Evolutionary conservation across 1,140 invertebrate genomes (phyloP), one percentile per base, ranked within the genome.

Genomic region (Eufriesea mexicana): DNA sequence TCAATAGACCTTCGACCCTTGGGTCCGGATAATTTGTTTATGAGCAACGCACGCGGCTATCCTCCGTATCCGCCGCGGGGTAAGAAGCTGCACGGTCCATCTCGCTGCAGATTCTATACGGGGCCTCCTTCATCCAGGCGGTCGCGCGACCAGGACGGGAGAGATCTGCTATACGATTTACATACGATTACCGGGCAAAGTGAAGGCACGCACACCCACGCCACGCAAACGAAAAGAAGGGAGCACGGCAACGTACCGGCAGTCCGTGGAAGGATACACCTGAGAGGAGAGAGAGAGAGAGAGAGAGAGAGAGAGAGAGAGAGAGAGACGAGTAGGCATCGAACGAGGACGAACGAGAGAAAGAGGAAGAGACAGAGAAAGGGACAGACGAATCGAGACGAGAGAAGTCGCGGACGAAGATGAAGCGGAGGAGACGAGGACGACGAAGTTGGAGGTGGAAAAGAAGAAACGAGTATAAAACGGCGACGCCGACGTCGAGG

Each of bases 11-110:
- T 94, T 94, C 94, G 93, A 94, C 94, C 93, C 91, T 92, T 93
- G 92, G 91, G 91, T 94, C 91, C 91, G 91, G 92, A 94, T 94
- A 94, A 94, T 94, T 94, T 94, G 93, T 94, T 94, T 94, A 94
- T 93, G 93, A 93, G 92, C 90, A 93, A 92, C 92, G 92, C 91
- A 93, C 91, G 92, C 90, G 91, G 89, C 89, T 91, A 91, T 92
- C 88, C 90, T 89, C 86, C 86, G 89, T 84, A 86, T 89, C 84
- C 87, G 89, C 92, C 92, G 88, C 76, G 86, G 88, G 90, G 88
- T 87, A 91, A 88, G 90, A 89, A 90, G 88, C 88, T 86, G 86
- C 88, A 87, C 89, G 85, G 88, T 89, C 91, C 88, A 91, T 93
- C 90, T 91, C 90, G 89, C 90, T 77, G 86, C 88, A 79, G 89